Base-by-base conservation (phyloP, 2,797 vertebrate genomes). In the Neomorphus geoffroyi region DNA sequence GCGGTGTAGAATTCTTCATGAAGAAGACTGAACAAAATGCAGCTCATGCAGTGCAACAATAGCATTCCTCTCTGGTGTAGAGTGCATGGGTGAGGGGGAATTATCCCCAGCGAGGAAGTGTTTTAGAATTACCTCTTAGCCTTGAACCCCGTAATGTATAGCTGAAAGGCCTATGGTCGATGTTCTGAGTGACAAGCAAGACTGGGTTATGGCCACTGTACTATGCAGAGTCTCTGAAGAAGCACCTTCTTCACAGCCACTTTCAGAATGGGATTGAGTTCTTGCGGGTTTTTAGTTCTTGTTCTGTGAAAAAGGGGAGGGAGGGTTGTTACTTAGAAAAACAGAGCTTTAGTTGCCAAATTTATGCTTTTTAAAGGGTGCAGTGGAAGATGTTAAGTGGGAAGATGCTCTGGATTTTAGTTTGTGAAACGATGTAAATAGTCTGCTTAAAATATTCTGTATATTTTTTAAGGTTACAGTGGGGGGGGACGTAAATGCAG, bases 231-330 rank as follows among this genome's bases (percentile, higher is more conserved):
- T 53, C 50, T 26, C 33, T 71, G 45, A 62, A 37, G 65, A 46
- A 80, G 82, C 61, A 58, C 65, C 88, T 92, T 82, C 32, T 64
- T 65, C 69, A 17, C 8, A 35, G 65, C 56, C 61, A 9, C 11
- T 48, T n/a, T 39, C 26, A 7, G 0, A 51, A 23, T 1, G 5
- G 35, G 80, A 17, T 2, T 4, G 1, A 35, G 33, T 64, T 41
- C 61, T 57, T 24, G 13, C 58, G 61, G 39, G 28, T 22, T 37
- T 41, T 26, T 51, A 58, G 22, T 61, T 86, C 58, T 77, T 57
- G 28, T 28, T 72, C 62, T 35, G 26, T 46, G 41, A 62, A 50
- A 73, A 73, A 30, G 39, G 39, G 39, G 39, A 14, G 14, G 39
- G 2, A n/a, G 16, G 2, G 9, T 30, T 58, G 7, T 28, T 78